phyloP scores from a whole-genome alignment of 2,113 vertebrate species.

The Campylomormyrus numenius region DNA sequence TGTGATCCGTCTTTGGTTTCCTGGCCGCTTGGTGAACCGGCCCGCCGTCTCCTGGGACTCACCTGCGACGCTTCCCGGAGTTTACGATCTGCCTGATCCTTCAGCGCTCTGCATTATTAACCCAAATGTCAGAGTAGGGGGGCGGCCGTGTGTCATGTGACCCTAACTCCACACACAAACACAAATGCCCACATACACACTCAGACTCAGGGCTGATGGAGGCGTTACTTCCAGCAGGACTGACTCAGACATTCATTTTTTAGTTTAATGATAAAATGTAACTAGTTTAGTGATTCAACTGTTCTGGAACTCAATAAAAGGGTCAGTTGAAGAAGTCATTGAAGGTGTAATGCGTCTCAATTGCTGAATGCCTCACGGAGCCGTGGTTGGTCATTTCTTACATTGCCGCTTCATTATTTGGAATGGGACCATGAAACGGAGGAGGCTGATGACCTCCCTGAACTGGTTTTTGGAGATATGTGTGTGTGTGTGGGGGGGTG shows the following conservation, averaged over 20 bases:
- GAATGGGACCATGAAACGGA: background rate
- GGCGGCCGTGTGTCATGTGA: background rate
- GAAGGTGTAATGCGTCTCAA: background rate
- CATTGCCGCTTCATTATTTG: background rate
- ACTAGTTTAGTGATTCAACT: background rate
- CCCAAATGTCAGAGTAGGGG: background rate
- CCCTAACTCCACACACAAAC: background rate
- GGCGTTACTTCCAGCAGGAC: background rate
- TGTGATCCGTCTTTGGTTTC: background rate
- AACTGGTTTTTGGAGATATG: background rate
- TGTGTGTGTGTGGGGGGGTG: background rate
- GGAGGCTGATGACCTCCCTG: background rate
- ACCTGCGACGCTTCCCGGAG: background rate
- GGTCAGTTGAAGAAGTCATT: background rate
- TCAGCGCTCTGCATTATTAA: background rate
- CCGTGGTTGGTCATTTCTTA: background rate
- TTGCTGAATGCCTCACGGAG: background rate
- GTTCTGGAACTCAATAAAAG: background rate
- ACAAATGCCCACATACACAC: background rate
- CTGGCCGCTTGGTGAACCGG: background rate
- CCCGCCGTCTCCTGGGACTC: background rate
- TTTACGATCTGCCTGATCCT: background rate
- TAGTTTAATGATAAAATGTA: background rate
- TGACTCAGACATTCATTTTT: background rate
- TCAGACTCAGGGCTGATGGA: background rate